phyloP scores from a whole-genome alignment of 2,888 invertebrate genomes.

The Apamea anceps region DNA sequence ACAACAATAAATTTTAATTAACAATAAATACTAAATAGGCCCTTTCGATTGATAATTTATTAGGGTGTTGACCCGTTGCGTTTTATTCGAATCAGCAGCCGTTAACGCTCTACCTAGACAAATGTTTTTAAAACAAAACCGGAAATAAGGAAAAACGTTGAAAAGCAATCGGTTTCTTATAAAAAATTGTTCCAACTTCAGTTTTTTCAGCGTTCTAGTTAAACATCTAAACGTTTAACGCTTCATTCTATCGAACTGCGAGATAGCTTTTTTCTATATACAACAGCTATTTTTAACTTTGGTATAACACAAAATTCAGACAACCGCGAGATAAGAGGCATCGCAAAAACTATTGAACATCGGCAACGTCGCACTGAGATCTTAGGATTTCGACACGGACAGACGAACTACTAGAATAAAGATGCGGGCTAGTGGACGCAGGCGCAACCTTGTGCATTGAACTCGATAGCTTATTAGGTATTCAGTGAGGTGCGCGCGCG shows the following conservation, averaged over 20 bases:
- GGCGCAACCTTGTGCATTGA: conserved; percentile 71
- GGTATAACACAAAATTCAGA: conserved; percentile 29
- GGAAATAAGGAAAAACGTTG: conserved; percentile 13
- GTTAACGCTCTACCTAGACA: not conserved
- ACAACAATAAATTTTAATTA: conserved; percentile 82
- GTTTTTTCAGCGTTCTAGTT: conserved; percentile 29
- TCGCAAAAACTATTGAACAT: conserved; percentile 45
- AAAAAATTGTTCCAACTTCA: conserved; percentile 26
- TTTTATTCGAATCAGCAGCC: conserved; percentile 1
- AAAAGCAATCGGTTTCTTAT: conserved; percentile 13
- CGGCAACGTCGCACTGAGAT: conserved; percentile 12
- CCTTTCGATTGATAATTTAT: conserved; percentile 72
- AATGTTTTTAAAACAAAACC: conserved; percentile 12
- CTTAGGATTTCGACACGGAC: conserved; percentile 32
- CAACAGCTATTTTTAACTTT: conserved; percentile 52
- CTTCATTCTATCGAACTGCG: conserved; percentile 30
- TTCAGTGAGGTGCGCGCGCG: conserved; percentile 66
- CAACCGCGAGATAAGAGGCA: conserved; percentile 29
- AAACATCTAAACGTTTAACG: conserved; percentile 36
- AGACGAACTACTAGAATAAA: conserved; percentile 52
- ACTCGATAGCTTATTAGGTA: conserved; percentile 73
- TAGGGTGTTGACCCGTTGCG: conserved; percentile 70
- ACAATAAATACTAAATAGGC: conserved; percentile 73
- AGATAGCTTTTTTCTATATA: conserved; percentile 32
- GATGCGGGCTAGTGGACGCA: conserved; percentile 50